phyloP scores from a whole-genome alignment of 2,797 vertebrate genomes.

The Betta splendens region DNA sequence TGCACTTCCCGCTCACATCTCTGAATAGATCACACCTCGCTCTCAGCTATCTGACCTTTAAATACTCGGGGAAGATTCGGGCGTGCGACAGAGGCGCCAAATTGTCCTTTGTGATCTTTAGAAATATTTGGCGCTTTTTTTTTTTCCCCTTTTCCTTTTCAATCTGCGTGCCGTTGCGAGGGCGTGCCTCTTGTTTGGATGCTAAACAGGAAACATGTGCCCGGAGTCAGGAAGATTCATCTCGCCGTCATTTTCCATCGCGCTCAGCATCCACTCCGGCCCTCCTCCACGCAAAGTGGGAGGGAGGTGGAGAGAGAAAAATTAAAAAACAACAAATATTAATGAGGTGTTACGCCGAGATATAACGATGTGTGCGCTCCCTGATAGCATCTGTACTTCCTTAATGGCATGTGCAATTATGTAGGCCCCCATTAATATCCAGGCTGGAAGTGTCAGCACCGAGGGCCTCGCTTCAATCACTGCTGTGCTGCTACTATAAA shows the following conservation, averaged over 20 bases:
- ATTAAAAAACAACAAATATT: slow-evolving; percentile 83
- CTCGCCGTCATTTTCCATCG: slow-evolving; percentile 79
- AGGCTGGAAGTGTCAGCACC: slow-evolving; percentile 67
- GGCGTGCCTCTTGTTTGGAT: slow-evolving; percentile 68
- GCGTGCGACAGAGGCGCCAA: slow-evolving; percentile 22
- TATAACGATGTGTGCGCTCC: slow-evolving; percentile 81
- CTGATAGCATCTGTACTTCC: slow-evolving; percentile 87
- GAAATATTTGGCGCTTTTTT: slow-evolving; percentile 43
- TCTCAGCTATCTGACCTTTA: slow-evolving; percentile 74
- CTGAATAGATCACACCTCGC: slow-evolving; percentile 67
- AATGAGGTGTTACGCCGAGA: slow-evolving; percentile 86
- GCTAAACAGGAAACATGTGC: slow-evolving; percentile 72
- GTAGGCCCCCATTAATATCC: slow-evolving; percentile 82
- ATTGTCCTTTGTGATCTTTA: slow-evolving; percentile 43
- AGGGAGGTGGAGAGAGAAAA: slow-evolving; percentile 59
- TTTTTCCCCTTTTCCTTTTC: no score
- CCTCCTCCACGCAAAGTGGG: slow-evolving; percentile 56
- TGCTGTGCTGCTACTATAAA: slow-evolving; percentile 37
- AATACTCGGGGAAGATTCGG: slow-evolving; percentile 34
- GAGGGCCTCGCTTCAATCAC: slow-evolving; percentile 72
- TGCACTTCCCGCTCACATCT: slow-evolving; percentile 46
- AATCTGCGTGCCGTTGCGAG: slow-evolving; percentile 18
- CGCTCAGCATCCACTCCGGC: slow-evolving; percentile 71
- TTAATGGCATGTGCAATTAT: slow-evolving; percentile 88
- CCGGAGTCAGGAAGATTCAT: slow-evolving; percentile 81